phyloP scores from a whole-genome alignment of 2,797 vertebrate species.

The Eulemur mongoz region DNA sequence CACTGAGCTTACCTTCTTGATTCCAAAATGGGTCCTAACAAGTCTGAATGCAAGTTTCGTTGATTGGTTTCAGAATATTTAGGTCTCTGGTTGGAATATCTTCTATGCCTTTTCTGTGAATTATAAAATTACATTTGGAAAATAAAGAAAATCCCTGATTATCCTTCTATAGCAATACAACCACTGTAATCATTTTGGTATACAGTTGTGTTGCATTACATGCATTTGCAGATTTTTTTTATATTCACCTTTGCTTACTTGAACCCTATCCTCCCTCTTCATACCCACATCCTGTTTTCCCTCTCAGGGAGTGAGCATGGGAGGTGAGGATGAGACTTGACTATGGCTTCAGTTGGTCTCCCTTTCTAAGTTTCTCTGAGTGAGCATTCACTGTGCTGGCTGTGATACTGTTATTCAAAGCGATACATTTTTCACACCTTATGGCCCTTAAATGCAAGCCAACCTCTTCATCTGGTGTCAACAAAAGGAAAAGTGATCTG shows the following conservation, averaged over 20 bases:
- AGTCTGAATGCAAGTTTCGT: constrained; percentile 12
- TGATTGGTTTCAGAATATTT: constrained; percentile 7
- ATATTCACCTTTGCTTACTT: neutral
- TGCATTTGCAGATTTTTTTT: constrained; percentile 49
- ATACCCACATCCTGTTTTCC: neutral
- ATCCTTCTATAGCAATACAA: constrained; percentile 32
- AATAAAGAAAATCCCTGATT: neutral
- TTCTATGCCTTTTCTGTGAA: constrained; percentile 41
- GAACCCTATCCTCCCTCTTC: neutral
- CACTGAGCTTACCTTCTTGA: constrained; percentile 19
- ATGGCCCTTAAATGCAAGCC: constrained; percentile 65
- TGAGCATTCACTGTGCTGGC: constrained; percentile 53
- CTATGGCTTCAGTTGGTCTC: constrained; percentile 37
- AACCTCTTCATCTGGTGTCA: constrained; percentile 69
- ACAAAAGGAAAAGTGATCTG: constrained; percentile 59
- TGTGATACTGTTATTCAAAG: constrained; percentile 65
- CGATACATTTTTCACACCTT: constrained; percentile 58
- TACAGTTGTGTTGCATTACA: constrained; percentile 19
- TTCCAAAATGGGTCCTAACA: neutral
- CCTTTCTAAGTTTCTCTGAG: constrained; percentile 53
- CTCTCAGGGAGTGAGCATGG: neutral
- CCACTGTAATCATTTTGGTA: neutral
- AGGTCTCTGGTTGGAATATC: constrained; percentile 19
- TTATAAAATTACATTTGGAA: constrained; percentile 17
- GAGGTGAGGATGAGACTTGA: neutral